These are phyloP conservation scores for Labroides dimidiatus DNA, from an alignment of 2,797 vertebrate genomes.

Conservation along the genomic window DNA sequence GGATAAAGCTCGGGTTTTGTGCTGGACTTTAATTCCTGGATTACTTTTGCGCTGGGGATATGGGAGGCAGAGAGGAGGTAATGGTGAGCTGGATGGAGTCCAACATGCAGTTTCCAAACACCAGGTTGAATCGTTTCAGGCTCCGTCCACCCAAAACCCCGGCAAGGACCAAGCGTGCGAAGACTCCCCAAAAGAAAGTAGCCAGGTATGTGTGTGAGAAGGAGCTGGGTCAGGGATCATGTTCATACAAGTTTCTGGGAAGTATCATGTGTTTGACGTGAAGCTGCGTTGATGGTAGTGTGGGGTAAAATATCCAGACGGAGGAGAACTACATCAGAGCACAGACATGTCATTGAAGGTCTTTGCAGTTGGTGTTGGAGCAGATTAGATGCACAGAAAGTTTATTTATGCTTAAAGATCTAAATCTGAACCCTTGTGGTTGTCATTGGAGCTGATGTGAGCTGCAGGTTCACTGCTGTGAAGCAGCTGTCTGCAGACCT, in stretches of 20 bases:
- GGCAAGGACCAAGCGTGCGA: constrained; percentile 15
- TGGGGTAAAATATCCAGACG: not conserved
- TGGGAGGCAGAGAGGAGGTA: constrained; percentile 75
- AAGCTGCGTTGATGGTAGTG: not conserved
- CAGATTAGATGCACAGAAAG: not conserved
- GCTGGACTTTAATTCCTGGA: constrained; percentile 50
- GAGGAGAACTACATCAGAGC: not conserved
- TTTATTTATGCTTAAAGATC: not conserved
- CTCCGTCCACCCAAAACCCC: constrained; percentile 29
- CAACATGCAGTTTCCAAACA: constrained; percentile 54
- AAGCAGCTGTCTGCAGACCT: constrained; percentile 17
- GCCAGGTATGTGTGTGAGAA: constrained; percentile 68
- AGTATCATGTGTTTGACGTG: not conserved
- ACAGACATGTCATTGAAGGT: not conserved
- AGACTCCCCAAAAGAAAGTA: constrained; percentile 37
- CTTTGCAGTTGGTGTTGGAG: not conserved
- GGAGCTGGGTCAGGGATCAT: not conserved
- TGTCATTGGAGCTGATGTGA: not conserved
- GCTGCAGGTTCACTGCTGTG: constrained; percentile 1
- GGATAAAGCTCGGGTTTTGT: constrained; percentile 50
- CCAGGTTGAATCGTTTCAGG: constrained; percentile 55
- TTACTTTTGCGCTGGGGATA: constrained; percentile 51
- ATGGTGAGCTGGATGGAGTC: constrained; percentile 43
- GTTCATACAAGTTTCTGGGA: constrained; percentile 1
- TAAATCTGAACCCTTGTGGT: not conserved